Evolutionary conservation across 2,113 vertebrate genomes (phyloP).

Genomic region (Sturnira hondurensis): DNA sequence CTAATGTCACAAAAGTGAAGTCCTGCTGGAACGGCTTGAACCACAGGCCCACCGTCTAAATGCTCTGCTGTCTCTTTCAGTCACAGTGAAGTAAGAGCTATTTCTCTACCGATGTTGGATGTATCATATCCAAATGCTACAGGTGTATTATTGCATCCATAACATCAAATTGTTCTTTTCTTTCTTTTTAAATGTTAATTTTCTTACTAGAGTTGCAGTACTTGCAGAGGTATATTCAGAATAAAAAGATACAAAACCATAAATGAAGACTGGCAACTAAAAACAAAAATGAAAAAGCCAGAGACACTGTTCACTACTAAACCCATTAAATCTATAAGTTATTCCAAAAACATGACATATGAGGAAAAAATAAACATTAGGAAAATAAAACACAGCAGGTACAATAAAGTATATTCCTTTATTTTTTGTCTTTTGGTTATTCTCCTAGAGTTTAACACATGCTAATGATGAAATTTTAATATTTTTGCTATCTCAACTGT

Average conservation of each 20-base stretch:
- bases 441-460: neutral
- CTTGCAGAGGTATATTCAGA: neutral
- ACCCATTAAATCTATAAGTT: neutral
- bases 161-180: neutral
- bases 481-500: neutral
- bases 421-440: neutral
- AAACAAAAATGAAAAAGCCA: neutral
- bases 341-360: neutral
- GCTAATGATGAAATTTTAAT: neutral
- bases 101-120: neutral
- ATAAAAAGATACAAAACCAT: neutral
- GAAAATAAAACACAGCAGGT: neutral
- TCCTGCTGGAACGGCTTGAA: neutral
- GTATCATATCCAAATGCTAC: neutral
- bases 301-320: neutral
- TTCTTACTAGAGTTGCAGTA: neutral
- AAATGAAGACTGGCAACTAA: neutral
- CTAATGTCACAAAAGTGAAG: neutral
- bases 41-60: neutral
- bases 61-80: neutral
- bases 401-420: neutral
- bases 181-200: neutral
- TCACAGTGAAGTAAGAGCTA: too few species aligned
- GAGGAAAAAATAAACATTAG: neutral
- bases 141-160: neutral